These are phyloP conservation scores for Morelia viridis DNA, from an alignment of 2,797 vertebrate species.

Conservation along the genomic window DNA sequence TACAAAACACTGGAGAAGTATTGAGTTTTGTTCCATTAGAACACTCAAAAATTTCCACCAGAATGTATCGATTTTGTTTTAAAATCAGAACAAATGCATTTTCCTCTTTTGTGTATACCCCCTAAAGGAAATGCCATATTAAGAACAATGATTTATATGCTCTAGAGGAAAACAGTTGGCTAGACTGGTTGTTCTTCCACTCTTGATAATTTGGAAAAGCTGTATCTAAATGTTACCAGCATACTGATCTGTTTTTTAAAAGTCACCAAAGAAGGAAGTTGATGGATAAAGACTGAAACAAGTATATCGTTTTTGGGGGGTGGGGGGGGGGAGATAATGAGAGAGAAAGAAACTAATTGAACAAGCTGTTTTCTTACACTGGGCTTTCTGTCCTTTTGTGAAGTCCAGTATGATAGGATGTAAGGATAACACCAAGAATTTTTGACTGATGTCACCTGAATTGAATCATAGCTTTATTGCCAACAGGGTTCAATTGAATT, in stretches of 20 bases:
- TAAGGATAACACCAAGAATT: neutral
- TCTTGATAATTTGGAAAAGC: neutral
- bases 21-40: neutral
- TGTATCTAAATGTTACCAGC: neutral
- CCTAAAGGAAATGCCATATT: neutral
- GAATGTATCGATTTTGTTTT: neutral
- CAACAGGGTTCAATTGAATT: neutral
- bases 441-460: neutral
- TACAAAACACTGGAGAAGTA: neutral
- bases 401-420: conserved; percentile 29
- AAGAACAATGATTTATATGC: conserved; percentile 1
- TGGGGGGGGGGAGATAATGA: neutral
- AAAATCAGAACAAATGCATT: neutral
- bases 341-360: neutral
- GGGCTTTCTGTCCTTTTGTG: neutral
- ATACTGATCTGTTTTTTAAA: neutral
- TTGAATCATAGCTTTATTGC: neutral
- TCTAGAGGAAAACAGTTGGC: neutral
- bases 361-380: neutral
- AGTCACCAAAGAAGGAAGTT: neutral
- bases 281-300: neutral
- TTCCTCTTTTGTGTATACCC: neutral
- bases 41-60: neutral
- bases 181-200: neutral
- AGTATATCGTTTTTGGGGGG: neutral